Evolutionary conservation across 2,113 vertebrate species (phyloP), one percentile per base, ranked within the genome.

Genomic region (Corythornis madagascariensis): DNA sequence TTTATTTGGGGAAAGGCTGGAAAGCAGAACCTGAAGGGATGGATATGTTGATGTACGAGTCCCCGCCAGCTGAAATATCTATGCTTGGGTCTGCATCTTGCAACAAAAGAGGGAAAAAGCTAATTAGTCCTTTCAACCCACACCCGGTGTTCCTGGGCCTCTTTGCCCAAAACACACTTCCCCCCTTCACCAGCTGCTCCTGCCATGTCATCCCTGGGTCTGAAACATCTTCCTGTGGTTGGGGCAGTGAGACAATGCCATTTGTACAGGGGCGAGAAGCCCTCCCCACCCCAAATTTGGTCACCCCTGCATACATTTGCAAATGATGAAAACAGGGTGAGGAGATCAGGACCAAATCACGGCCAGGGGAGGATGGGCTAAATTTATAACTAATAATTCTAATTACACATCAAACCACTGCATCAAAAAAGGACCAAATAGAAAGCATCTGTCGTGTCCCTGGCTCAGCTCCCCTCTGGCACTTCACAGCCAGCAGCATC

Each of bases 401-500:
- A 56, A 93, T 78, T 64, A 43, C 47, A 67, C 0, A 0, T 86
- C 73, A 86, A 91, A 86, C 29, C 19, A 18, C 50, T 11, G 47
- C 85, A 52, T 57, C 69, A 42, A 82, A 73, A 78, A 33, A 40
- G 29, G 80, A 15, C 47, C 65, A 69, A 56, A 72, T 31, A 40
- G 60, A 73, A 95, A 56, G 69, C 71, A 61, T 83, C 85, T 45
- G 50, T 8, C 2, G 0, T 24, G 33, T 40, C 38, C 57, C 26
- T 0, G 0, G 67, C 75, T 72, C 45, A 43, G 55, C 61, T 50
- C 65, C 5, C 1, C 0, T 1, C 10, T 2, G 1, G n/a, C 45
- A 31, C 6, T 1, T 40, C 4, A 3, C 29, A 52, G 69, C 43
- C 12, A 0, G 73, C 2, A 0, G 40, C 78, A 40, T 92, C 83